Evolutionary conservation across 2,113 vertebrate genomes (phyloP), one percentile per base, ranked within the genome.

Genomic region (Seriola aureovittata): DNA sequence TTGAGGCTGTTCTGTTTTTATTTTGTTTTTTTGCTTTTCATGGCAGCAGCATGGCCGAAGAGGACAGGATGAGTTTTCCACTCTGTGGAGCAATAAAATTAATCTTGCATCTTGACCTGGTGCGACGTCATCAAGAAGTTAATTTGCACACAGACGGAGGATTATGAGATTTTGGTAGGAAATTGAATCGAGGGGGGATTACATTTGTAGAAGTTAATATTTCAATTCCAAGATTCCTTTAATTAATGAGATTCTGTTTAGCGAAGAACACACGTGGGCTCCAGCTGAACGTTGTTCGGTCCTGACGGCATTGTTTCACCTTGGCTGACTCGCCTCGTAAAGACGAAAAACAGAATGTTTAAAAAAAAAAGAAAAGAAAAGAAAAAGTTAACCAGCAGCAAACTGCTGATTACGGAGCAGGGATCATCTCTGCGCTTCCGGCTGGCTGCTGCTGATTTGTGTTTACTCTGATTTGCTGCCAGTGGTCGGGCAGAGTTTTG

Each of bases 391-490:
- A 23, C 42, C 23, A 44, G 9, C n/a, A 25, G 42, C 34, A 36
- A 21, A 46, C 14, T n/a, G 9, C 25, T 82, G 80, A 67, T 60
- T 10, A 5, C 46, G 2, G 72, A 29, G 60, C 67, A 11, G 48
- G 36, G 69, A 36, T 68, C 69, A 13, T 55, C 36, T 63, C 82
- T 14, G 55, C 12, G 4, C 71, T 73, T 4, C 29, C 5, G 38
- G 32, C 64, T 44, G 68, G 4, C 25, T 32, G 65, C 44, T 46
- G 44, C 80, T 75, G 79, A 78, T 78, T 65, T 60, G 54, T 60
- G 59, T 65, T 62, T 44, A 71, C 52, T 71, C 48, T 73, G 74
- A 81, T 57, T 69, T 4, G 38, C 71, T 48, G 75, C 69, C 75
- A 78, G 40, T 21, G 4, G 13, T 36, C 23, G 10, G 34, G 42